These are phyloP conservation scores for Fregetta grallaria DNA, from an alignment of 2,113 vertebrate species.

Conservation along the genomic window DNA sequence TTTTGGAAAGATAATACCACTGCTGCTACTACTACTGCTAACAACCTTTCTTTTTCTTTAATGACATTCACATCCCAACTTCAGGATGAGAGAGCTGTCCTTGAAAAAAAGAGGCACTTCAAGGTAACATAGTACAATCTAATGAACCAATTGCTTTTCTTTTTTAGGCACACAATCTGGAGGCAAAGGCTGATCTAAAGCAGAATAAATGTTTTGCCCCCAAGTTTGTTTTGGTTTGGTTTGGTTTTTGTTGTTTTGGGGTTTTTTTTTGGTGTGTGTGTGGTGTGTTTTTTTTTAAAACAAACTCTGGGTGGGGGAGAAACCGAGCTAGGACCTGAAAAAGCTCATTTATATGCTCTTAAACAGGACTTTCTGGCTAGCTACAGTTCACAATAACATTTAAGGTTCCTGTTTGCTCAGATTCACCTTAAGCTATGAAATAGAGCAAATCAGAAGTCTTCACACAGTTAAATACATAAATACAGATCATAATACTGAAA, in stretches of 20 bases:
- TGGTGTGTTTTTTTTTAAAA: not conserved
- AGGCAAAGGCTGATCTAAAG: not conserved
- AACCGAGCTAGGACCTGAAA: not conserved
- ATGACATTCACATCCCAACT: not conserved
- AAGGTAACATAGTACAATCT: not conserved
- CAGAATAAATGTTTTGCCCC: not conserved
- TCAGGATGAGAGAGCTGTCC: not conserved
- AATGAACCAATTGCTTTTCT: not conserved
- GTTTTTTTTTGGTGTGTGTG: no score
- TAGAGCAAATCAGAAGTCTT: not conserved
- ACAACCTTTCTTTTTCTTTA: not conserved
- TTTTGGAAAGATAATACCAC: not conserved
- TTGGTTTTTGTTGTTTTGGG: not conserved
- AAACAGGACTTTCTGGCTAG: not conserved
- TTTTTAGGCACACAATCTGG: not conserved
- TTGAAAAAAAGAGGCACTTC: not conserved
- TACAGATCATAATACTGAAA: not conserved
- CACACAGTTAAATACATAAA: not conserved
- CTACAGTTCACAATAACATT: not conserved
- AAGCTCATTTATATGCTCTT: not conserved
- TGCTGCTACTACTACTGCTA: not conserved
- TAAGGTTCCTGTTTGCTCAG: not conserved
- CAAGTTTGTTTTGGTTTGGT: not conserved
- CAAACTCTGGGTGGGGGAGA: not conserved
- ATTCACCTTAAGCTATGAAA: not conserved